These are phyloP conservation scores for Neopelma chrysocephalum DNA, from an alignment of 2,797 vertebrate species.

Conservation along the genomic window DNA sequence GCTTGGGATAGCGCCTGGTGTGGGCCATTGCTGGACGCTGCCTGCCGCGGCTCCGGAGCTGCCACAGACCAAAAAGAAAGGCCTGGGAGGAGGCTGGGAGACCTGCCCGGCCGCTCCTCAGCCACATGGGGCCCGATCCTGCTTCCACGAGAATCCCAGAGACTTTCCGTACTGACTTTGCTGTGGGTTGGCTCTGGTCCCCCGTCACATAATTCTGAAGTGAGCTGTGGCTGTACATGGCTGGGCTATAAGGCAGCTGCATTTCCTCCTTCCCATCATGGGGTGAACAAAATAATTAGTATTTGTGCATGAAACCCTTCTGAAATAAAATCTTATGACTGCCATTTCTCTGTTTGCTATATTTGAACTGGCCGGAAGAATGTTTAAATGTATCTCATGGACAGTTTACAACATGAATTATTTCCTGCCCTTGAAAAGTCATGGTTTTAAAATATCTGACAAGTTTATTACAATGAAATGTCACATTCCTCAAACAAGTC, in stretches of 20 bases:
- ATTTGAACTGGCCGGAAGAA: conserved; percentile 10
- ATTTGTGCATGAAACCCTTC: not conserved
- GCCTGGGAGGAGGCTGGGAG: not conserved
- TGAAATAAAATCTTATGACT: not conserved
- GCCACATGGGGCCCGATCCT: not conserved
- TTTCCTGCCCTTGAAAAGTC: conserved; percentile 32
- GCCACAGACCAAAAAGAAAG: not conserved
- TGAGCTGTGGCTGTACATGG: not conserved
- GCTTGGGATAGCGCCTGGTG: not conserved
- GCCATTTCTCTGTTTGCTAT: not conserved
- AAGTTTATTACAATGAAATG: conserved; percentile 15
- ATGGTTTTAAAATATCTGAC: conserved; percentile 2
- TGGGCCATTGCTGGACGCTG: not conserved
- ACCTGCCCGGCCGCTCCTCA: not conserved
- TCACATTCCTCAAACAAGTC: conserved; percentile 14
- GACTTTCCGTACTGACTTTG: accelerated
- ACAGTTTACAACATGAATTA: conserved; percentile 28
- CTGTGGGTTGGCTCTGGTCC: not conserved
- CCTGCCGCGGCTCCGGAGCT: not conserved
- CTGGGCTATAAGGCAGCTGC: not conserved
- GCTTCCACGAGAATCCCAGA: not conserved
- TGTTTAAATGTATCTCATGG: conserved; percentile 29
- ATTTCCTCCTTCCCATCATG: not conserved
- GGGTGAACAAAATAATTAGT: not conserved
- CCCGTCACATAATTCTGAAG: not conserved